A percentile compares a stretch with the other conserved stretches of the same genome.
Conservation (phyloP, 2,113 vertebrate genomes). For the Chascanopsetta lugubris region DNA sequence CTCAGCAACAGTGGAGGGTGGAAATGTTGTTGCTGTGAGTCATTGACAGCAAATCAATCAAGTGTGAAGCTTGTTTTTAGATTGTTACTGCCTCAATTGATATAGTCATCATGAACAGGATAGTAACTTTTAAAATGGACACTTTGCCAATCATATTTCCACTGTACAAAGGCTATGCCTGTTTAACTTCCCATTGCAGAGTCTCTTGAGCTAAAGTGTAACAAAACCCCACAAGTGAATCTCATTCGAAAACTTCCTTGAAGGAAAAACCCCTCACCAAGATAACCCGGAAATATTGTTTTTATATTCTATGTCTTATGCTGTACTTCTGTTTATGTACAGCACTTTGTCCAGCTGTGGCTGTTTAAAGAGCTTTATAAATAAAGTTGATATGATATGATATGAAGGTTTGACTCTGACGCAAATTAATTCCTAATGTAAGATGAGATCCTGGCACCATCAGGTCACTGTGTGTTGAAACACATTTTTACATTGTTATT, state of each 20-base stretch:
- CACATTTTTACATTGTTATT: not conserved
- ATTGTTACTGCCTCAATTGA: not conserved
- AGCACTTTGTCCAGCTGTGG: no score
- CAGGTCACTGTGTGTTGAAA: not conserved
- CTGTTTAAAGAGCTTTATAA: no score
- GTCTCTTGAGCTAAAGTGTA: not conserved
- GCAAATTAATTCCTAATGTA: not conserved
- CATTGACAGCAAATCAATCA: not conserved
- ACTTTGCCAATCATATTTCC: not conserved
- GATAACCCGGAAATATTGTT: not conserved
- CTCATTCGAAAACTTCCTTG: not conserved
- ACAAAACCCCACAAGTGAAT: not conserved
- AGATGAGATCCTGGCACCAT: not conserved
- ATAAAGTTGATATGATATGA: no score
- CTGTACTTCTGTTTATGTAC: no score
- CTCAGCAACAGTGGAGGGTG: not conserved
- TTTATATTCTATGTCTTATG: no score
- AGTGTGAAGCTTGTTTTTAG: not conserved
- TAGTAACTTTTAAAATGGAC: not conserved
- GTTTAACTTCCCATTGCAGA: not conserved
- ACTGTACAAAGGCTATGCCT: no score
- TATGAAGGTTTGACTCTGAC: not conserved
- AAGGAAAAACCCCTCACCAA: not conserved
- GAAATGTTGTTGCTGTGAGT: conserved; percentile 1
- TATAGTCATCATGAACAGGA: not conserved